A percentile compares a stretch with the other conserved stretches of the same genome.
Evolutionary conservation across 2,888 invertebrate genomes (phyloP).

Genomic region (Cylindroiulus punctatus): DNA sequence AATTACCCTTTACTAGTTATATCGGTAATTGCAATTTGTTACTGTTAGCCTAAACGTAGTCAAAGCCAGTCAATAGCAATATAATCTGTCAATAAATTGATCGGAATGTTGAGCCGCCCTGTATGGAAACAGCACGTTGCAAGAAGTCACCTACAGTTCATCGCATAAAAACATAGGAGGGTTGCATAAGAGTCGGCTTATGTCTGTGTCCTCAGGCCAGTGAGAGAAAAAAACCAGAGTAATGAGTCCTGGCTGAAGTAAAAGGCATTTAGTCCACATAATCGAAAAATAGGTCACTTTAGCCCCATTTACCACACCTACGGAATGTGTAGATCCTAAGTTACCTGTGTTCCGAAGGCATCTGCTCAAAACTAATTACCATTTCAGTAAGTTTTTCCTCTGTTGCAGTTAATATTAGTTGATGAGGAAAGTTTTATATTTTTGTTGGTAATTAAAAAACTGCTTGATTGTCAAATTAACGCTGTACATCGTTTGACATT

Average conservation of each 20-base stretch:
- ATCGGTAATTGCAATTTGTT: conserved; percentile 15
- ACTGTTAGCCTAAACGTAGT: not conserved
- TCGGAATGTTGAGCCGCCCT: not conserved
- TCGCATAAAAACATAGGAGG: not conserved
- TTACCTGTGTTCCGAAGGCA: not conserved
- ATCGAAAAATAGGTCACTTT: conserved; percentile 7
- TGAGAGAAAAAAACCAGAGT: conserved; percentile 7
- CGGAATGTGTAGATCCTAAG: not conserved
- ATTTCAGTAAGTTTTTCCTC: not conserved
- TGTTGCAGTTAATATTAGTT: not conserved
- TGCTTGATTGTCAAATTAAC: no score
- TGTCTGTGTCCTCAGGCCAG: not conserved
- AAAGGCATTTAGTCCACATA: conserved; percentile 22
- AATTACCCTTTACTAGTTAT: not conserved
- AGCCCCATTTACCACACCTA: conserved; percentile 33
- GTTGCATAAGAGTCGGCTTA: conserved; percentile 6
- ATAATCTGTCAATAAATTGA: not conserved
- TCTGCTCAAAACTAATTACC: not conserved
- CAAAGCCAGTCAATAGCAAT: not conserved
- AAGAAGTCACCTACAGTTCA: conserved; percentile 22
- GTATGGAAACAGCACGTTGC: not conserved
- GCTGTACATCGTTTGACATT: no score
- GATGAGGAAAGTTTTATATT: no score
- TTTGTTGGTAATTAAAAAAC: no score
- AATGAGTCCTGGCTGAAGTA: conserved; percentile 8